Percentiles rank a stretch among this genome's conserved stretches.
Conservation (phyloP, 2,113 vertebrate species). For the Microtus pennsylvanicus region DNA sequence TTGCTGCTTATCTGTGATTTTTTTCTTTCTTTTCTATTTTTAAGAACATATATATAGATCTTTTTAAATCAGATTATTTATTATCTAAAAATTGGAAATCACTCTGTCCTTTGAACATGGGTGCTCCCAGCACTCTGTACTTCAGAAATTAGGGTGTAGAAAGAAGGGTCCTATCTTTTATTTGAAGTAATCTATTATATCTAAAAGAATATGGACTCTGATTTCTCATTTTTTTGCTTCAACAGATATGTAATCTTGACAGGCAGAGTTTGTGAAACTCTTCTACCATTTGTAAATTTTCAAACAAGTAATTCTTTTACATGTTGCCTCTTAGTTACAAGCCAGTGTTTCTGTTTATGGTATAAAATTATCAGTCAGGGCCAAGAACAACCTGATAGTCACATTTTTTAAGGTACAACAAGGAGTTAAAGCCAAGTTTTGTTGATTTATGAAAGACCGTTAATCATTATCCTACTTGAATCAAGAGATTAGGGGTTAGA, state of each 20-base stretch:
- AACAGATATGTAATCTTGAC: neutral
- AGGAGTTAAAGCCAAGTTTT: constrained; percentile 35
- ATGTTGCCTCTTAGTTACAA: neutral
- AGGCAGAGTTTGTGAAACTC: neutral
- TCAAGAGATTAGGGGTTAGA: neutral
- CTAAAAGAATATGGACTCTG: neutral
- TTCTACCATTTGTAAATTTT: constrained; percentile 40
- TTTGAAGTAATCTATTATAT: neutral
- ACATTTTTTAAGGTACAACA: neutral
- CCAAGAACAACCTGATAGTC: neutral
- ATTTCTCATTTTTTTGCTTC: neutral
- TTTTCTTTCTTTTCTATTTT: neutral
- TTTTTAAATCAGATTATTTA: neutral
- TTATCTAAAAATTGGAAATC: neutral
- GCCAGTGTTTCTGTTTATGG: neutral
- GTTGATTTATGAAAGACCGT: constrained; percentile 33
- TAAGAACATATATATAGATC: neutral
- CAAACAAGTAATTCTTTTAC: constrained; percentile 18
- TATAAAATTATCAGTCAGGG: neutral
- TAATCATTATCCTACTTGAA: neutral
- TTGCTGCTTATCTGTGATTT: constrained; percentile 20
- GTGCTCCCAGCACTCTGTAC: neutral
- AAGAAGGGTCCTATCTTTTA: neutral
- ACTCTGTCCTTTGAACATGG: neutral
- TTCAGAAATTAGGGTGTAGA: neutral